Evolutionary conservation across 1,140 invertebrate species (phyloP), one percentile per base, ranked within the genome.

Genomic region (Belonocnema kinseyi): DNA sequence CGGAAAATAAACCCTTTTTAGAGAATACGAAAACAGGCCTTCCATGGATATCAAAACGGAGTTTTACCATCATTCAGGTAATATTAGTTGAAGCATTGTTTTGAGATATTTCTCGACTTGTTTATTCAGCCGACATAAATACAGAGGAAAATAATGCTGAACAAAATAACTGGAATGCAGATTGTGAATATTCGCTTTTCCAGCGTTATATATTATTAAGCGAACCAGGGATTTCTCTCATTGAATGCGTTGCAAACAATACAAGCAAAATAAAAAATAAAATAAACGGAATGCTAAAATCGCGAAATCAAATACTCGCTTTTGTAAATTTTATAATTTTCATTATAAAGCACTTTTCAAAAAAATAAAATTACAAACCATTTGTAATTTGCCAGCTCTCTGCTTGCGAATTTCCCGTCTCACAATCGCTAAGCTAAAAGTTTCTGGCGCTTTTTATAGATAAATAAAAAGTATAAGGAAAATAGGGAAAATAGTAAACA

Each of bases 81-180:
- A 46, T 46, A 10, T 61, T 40, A 66, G 26, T 66, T 66, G 14
- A 40, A 10, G 61, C 61, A n/a, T 66, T 66, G 61, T 40, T 66
- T 66, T 66, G 14, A 40, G 26, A 66, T 66, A 66, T 66, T 66
- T 66, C 26, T n/a, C 61, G 33, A 33, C 61, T 66, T 66, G 61
- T 66, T 66, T 66, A 66, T 2, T 66, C 61, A 66, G 40, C 61
- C 61, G 26, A 46, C 61, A 66, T 66, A 66, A 66, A 66, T 66
- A 66, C 33, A 66, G 61, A 66, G 61, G 26, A 66, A 66, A 66
- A 66, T 66, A 66, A 66, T 66, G 21, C 21, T 33, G 61, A 66
- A 66, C 61, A 66, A 66, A 66, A 66, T 66, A 66, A 21, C 61
- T 66, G 61, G 61, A 66, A 66, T 66, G 61, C 61, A 40, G 26